Evolutionary conservation across 2,797 vertebrate genomes (phyloP).

Genomic region (Rhynchonycteris naso): DNA sequence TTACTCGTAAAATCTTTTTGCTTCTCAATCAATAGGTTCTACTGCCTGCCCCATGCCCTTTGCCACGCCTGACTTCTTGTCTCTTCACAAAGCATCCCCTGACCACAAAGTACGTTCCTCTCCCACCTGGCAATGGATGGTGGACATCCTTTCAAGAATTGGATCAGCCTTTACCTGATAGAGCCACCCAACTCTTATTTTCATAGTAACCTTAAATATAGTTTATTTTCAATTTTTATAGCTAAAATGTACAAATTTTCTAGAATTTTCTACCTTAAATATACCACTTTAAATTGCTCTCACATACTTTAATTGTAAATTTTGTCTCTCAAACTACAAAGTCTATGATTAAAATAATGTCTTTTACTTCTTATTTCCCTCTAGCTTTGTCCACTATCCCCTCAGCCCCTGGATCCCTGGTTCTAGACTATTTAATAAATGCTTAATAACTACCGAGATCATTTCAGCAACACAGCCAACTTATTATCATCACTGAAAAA

Average conservation of each 20-base stretch:
- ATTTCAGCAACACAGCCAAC: not conserved
- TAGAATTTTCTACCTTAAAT: conserved; percentile 40
- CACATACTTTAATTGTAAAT: not conserved
- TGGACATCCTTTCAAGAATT: not conserved
- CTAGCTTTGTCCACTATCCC: not conserved
- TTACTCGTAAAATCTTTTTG: not conserved
- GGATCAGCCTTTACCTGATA: not conserved
- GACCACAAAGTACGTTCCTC: not conserved
- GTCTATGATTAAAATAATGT: conserved; percentile 27
- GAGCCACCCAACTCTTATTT: not conserved
- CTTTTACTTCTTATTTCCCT: not conserved
- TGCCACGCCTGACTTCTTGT: not conserved
- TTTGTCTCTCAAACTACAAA: conserved; percentile 22
- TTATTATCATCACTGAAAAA: not conserved
- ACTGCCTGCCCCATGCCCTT: not conserved
- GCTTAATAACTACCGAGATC: not conserved
- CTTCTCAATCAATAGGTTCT: not conserved
- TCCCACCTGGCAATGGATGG: not conserved
- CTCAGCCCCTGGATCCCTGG: not conserved
- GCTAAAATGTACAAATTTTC: not conserved
- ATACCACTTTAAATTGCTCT: conserved; percentile 40
- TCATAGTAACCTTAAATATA: not conserved
- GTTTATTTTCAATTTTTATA: conserved; percentile 12
- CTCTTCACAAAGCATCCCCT: not conserved
- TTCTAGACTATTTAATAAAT: not conserved